phyloP scores from a whole-genome alignment of 2,888 invertebrate species.

The Tethea ocularis region DNA sequence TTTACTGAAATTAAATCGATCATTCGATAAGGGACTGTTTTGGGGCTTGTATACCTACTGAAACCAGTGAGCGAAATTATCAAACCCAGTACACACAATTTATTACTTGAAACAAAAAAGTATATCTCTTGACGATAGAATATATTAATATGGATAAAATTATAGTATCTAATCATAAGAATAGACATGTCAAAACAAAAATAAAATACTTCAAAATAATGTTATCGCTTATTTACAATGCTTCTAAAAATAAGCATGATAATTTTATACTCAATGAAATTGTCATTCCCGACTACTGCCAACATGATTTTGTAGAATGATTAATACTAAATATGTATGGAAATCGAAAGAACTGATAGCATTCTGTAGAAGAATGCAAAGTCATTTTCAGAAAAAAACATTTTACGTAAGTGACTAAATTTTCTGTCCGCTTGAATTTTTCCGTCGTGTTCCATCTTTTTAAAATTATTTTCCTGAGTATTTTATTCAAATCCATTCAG shows the following conservation, averaged over 20 bases:
- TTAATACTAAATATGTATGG: too few relatives aligned
- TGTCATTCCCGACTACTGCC: too few relatives aligned
- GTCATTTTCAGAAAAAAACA: too few relatives aligned
- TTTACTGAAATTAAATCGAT: background rate
- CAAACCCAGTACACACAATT: background rate
- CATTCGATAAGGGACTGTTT: background rate
- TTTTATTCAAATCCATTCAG: too few relatives aligned
- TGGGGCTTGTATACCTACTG: background rate
- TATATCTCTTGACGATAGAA: too few relatives aligned
- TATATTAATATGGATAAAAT: background rate
- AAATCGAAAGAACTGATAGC: too few relatives aligned
- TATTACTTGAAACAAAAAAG: background rate
- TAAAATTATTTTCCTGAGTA: too few relatives aligned
- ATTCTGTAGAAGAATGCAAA: too few relatives aligned
- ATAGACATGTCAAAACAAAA: background rate
- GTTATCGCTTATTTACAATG: background rate
- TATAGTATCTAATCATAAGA: background rate
- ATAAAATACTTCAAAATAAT: background rate
- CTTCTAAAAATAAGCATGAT: background rate
- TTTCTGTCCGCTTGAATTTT: too few relatives aligned
- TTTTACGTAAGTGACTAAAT: too few relatives aligned
- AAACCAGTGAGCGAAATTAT: background rate
- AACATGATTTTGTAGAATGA: too few relatives aligned
- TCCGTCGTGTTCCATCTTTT: too few relatives aligned
- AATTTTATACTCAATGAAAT: background rate